Base-by-base conservation (phyloP, 2,888 invertebrate genomes). In the Tetheella fluctuosa region DNA sequence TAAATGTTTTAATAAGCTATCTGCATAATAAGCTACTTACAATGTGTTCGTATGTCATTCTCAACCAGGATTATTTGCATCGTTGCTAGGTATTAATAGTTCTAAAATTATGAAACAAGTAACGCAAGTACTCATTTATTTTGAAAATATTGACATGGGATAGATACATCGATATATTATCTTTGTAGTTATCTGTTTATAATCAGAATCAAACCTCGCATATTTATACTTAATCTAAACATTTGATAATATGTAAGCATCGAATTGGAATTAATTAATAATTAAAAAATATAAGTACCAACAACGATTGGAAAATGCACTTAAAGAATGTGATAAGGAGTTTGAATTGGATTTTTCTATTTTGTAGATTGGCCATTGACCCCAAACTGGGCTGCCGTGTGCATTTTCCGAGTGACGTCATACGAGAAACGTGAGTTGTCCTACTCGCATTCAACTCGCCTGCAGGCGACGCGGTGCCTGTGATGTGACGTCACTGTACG, bases 311-410 rank as follows among this genome's bases (percentile, higher is more conserved):
- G 62, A 59, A 60, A 67, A 61, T 60, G 58, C 59, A 53, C 59
- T 58, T 54, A 56, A 57, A 55, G 60, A 62, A 78, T 76, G 76
- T 74, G 59, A 68, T 69, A 72, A 73, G 64, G 63, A 66, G 60
- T 71, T 79, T 85, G 81, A 86, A 86, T 83, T 83, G 77, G 80
- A 76, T 80, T 88, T 91, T 88, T 91, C 88, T 91, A 88, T 91
- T 85, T 93, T 93, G 86, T 93, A 93, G 93, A 93, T 92, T 93
- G 92, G 91, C 88, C 91, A 90, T 93, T 90, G 88, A 88, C 85
- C 88, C 88, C 81, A 93, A 93, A 90, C 87, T 93, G 86, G 93
- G 93, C 84, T 90, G 85, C 88, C 92, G 93, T 77, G 93, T 93
- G 80, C 93, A 85, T 88, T 93, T 93, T 83, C 83, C 89, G 85